Evolutionary conservation across 2,888 invertebrate species (phyloP).

Genomic region (Scaptomyza cyrtandrae): DNA sequence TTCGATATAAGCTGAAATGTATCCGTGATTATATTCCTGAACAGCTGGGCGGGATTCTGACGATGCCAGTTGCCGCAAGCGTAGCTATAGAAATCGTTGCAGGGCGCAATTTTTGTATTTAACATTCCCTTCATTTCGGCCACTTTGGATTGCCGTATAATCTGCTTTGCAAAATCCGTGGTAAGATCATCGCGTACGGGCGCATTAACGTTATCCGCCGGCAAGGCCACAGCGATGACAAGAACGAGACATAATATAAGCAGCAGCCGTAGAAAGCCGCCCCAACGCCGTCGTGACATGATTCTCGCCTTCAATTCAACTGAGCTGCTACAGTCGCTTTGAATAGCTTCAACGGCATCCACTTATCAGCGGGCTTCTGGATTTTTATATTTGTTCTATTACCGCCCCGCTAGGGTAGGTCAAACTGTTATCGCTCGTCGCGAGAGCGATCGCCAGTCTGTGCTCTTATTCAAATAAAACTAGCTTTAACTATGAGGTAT

Average conservation of each 20-base stretch:
- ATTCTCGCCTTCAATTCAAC: conserved; percentile 40
- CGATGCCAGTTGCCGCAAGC: conserved; percentile 92
- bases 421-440: conserved; percentile 59
- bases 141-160: conserved; percentile 87
- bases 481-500: not conserved
- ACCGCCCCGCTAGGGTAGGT: conserved; percentile 45
- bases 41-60: conserved; percentile 74
- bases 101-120: conserved; percentile 89
- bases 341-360: not conserved
- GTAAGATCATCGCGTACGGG: conserved; percentile 26
- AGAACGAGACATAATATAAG: not conserved
- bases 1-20: conserved; percentile 64
- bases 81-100: conserved; percentile 92
- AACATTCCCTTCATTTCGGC: conserved; percentile 90
- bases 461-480: conserved; percentile 37
- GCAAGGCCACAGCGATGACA: conserved; percentile 4
- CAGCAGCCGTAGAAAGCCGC: conserved; percentile 13
- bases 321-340: conserved; percentile 26
- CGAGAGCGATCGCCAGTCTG: conserved; percentile 15
- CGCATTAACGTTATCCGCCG: not conserved
- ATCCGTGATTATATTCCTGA: conserved; percentile 60
- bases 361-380: conserved; percentile 37
- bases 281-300: conserved; percentile 44
- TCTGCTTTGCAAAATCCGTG: conserved; percentile 80
- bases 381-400: conserved; percentile 12